Percentiles rank a stretch among this genome's conserved stretches.
These are phyloP conservation scores for Coreoperca whiteheadi DNA, from an alignment of 2,113 vertebrate genomes.

Conservation along the genomic window DNA sequence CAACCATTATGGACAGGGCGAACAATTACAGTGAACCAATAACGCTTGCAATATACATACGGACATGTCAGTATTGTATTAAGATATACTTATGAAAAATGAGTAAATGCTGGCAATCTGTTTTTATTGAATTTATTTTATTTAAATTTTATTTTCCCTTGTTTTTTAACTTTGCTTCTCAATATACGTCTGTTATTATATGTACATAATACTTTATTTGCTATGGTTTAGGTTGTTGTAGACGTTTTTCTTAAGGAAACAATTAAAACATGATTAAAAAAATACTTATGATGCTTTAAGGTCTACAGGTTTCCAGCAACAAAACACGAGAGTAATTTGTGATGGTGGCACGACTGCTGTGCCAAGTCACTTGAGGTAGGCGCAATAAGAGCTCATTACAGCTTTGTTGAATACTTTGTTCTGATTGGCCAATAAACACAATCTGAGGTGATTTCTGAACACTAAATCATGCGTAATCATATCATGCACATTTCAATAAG, in stretches of 20 bases:
- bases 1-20: neutral
- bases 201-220: neutral
- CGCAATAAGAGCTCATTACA: neutral
- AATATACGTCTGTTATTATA: neutral
- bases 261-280: neutral
- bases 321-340: neutral
- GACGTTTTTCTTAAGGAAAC: neutral
- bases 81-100: neutral
- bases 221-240: neutral
- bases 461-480: constrained; percentile 17
- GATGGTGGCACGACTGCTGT: neutral
- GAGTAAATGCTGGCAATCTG: too few species aligned
- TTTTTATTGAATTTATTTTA: too few species aligned
- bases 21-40: neutral
- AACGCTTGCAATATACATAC: neutral
- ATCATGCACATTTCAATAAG: constrained; percentile 16
- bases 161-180: neutral
- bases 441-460: constrained; percentile 3
- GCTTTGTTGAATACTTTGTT: neutral
- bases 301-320: neutral
- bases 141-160: too few species aligned
- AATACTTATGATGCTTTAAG: neutral
- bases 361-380: neutral
- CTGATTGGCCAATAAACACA: constrained; percentile 20
- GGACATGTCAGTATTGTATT: neutral